phyloP scores from a whole-genome alignment of 2,888 invertebrate genomes.

The Dione vanillae region DNA sequence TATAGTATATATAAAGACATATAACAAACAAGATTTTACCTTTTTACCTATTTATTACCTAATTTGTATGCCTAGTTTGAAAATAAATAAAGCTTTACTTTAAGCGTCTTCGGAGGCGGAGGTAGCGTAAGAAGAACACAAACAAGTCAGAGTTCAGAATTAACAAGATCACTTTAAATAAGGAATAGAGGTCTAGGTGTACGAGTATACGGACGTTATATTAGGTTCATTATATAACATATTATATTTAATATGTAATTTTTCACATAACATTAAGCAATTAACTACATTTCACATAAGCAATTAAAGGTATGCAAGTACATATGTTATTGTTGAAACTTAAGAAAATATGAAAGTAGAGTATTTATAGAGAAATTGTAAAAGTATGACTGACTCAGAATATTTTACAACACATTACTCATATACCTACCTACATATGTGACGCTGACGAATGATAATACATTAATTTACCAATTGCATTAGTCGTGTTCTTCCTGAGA shows the following conservation, averaged over 20 bases:
- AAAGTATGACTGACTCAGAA: background rate
- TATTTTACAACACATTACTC: background rate
- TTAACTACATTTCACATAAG: too few species aligned
- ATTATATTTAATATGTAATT: background rate
- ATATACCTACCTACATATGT: background rate
- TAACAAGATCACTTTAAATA: too few species aligned
- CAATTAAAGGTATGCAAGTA: background rate
- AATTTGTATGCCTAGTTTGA: too few species aligned
- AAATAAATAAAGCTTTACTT: background rate
- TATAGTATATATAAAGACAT: too few species aligned
- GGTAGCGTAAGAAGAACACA: too few species aligned
- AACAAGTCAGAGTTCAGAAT: too few species aligned
- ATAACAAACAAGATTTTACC: too few species aligned
- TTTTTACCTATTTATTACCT: too few species aligned
- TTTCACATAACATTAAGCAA: background rate
- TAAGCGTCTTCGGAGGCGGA: background rate
- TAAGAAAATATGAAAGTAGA: background rate
- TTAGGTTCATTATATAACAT: background rate
- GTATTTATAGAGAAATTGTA: background rate
- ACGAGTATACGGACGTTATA: background rate
- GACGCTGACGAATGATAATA: background rate
- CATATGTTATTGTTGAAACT: background rate
- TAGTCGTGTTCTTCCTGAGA: background rate
- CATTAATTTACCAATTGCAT: conserved; percentile 1
- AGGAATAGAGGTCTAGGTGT: too few species aligned